These are phyloP conservation scores for Rhyacophila brunnea DNA, from an alignment of 1,140 invertebrate genomes.

Conservation along the genomic window DNA sequence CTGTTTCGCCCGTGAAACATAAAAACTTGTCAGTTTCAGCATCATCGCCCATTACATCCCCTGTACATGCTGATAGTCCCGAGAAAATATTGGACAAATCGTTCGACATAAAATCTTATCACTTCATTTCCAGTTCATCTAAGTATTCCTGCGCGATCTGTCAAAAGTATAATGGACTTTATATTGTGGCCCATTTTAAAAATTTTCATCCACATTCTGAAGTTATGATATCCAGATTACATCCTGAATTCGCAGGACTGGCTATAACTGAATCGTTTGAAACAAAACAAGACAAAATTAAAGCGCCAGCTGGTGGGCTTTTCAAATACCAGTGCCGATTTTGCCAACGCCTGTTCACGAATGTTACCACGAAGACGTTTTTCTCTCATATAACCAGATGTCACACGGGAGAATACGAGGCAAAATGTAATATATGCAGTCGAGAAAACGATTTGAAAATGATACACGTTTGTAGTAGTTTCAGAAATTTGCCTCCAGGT, in stretches of 20 bases:
- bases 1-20: constrained; percentile 4
- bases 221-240: constrained; percentile 62
- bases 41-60: not conserved
- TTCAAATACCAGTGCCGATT: constrained; percentile 48
- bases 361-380: constrained; percentile 47
- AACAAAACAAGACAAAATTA: not conserved
- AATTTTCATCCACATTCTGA: constrained; percentile 61
- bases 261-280: constrained; percentile 43
- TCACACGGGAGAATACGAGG: constrained; percentile 73
- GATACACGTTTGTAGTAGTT: constrained; percentile 10
- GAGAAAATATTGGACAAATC: not conserved
- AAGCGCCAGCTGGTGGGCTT: not conserved
- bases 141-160: constrained; percentile 59
- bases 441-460: not conserved
- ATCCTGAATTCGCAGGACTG: constrained; percentile 48
- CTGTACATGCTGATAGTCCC: not conserved
- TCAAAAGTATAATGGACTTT: constrained; percentile 53
- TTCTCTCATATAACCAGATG: constrained; percentile 66
- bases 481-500: constrained; percentile 43
- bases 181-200: constrained; percentile 67
- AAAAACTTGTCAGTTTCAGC: not conserved
- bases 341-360: constrained; percentile 50
- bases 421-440: constrained; percentile 58
- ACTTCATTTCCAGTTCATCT: constrained; percentile 41
- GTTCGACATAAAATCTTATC: constrained; percentile 35